Conservation (phyloP, 2,797 vertebrate genomes). For the Falco novaeseelandiae region DNA sequence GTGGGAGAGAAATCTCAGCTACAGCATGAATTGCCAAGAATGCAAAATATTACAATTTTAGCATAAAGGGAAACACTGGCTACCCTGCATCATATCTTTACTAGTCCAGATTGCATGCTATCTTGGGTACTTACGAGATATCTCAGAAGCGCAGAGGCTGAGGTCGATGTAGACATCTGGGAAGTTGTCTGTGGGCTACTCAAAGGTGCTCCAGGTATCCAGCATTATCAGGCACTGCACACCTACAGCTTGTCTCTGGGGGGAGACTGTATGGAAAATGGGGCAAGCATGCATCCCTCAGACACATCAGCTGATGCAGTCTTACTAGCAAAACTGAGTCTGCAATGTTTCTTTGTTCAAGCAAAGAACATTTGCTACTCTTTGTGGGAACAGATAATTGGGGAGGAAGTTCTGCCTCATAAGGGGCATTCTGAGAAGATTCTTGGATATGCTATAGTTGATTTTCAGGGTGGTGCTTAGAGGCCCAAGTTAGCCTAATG, state of each 20-base stretch:
- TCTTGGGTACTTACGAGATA: not conserved
- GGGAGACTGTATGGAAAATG: not conserved
- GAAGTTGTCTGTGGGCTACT: not conserved
- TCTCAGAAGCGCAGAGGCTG: not conserved
- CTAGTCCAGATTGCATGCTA: not conserved
- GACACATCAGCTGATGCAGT: not conserved
- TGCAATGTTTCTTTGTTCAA: not conserved
- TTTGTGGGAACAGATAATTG: not conserved
- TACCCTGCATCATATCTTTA: not conserved
- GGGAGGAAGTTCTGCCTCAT: not conserved
- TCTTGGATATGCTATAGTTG: not conserved
- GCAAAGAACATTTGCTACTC: not conserved
- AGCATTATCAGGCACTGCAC: not conserved
- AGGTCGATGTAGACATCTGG: not conserved
- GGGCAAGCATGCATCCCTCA: not conserved
- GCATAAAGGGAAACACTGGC: not conserved
- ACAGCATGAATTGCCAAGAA: not conserved
- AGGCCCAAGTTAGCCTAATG: not conserved
- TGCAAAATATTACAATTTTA: not conserved
- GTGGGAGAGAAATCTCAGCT: not conserved
- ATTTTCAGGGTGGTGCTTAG: conserved; percentile 19
- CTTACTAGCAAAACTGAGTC: not conserved
- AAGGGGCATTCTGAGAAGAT: not conserved
- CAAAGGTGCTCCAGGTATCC: not conserved
- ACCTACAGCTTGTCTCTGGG: not conserved